phyloP scores from a whole-genome alignment of 2,888 invertebrate genomes.

The Epirrita christyi region DNA sequence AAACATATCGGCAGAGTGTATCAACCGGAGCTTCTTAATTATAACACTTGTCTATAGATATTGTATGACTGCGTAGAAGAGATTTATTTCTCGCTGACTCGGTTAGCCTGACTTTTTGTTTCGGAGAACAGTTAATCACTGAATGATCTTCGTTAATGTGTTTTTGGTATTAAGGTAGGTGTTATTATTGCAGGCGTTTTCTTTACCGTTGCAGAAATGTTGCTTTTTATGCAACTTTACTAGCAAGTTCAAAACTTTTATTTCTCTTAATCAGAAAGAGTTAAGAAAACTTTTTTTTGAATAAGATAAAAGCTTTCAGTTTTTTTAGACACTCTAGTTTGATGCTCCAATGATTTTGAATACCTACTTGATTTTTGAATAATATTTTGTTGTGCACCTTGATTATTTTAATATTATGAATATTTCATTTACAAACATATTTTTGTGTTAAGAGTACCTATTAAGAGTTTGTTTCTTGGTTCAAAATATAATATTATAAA shows the following conservation, averaged over 20 bases:
- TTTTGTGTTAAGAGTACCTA: no score
- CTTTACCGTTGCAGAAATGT: conserved; percentile 33
- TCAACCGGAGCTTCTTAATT: conserved; percentile 63
- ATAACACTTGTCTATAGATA: conserved; percentile 78
- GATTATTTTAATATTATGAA: no score
- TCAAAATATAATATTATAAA: conserved; percentile 63
- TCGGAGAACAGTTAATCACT: conserved; percentile 76
- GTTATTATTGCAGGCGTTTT: conserved; percentile 50
- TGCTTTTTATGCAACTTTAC: background rate
- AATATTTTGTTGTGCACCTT: no score
- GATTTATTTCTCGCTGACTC: conserved; percentile 79
- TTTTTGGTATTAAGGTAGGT: conserved; percentile 59
- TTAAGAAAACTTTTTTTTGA: no score
- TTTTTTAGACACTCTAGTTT: no score
- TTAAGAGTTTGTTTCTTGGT: conserved; percentile 53
- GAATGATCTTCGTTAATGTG: conserved; percentile 73
- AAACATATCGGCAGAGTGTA: conserved; percentile 53
- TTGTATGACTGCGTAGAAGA: conserved; percentile 70
- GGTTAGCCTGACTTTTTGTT: conserved; percentile 74
- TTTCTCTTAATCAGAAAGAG: no score
- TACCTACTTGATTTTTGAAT: no score
- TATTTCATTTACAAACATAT: no score
- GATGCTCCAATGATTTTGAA: no score
- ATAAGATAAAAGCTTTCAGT: no score
- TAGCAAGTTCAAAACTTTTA: no score